phyloP scores from a whole-genome alignment of 2,113 vertebrate species.

The Vidua chalybeata region DNA sequence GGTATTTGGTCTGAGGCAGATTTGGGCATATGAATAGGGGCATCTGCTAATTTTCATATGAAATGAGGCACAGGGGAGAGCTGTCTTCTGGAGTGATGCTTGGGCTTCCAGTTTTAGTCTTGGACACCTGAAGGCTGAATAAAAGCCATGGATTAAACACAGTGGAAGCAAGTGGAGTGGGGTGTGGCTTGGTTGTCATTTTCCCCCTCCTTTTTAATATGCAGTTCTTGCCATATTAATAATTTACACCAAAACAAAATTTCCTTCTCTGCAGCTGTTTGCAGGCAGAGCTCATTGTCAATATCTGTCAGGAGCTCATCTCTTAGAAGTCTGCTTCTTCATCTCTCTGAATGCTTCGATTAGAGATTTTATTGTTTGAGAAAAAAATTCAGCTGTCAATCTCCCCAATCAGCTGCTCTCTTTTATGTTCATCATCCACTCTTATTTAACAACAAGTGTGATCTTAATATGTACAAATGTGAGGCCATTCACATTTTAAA shows the following conservation, averaged over 20 bases:
- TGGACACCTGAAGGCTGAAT: not conserved
- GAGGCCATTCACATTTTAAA: not conserved
- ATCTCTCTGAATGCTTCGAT: not conserved
- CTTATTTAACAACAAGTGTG: not conserved
- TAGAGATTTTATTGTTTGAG: not conserved
- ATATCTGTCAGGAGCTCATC: not conserved
- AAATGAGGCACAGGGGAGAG: not conserved
- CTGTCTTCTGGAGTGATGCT: not conserved
- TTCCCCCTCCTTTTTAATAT: accelerated
- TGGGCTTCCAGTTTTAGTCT: not conserved
- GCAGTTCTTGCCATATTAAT: not conserved
- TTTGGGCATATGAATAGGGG: not conserved
- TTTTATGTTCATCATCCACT: not conserved
- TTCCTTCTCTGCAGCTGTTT: slow-evolving; percentile 5
- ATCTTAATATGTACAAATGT: not conserved
- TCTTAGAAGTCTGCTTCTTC: not conserved
- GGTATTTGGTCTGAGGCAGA: not conserved
- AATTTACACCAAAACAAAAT: not conserved
- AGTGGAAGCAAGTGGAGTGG: not conserved
- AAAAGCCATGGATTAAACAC: not conserved
- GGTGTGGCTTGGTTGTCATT: accelerated
- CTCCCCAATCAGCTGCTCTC: not conserved
- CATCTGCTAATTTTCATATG: not conserved
- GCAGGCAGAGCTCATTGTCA: not conserved
- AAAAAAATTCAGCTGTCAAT: not conserved